Base-by-base conservation (phyloP, 2,888 invertebrate genomes). In the Heteromyza rotundicornis region DNA sequence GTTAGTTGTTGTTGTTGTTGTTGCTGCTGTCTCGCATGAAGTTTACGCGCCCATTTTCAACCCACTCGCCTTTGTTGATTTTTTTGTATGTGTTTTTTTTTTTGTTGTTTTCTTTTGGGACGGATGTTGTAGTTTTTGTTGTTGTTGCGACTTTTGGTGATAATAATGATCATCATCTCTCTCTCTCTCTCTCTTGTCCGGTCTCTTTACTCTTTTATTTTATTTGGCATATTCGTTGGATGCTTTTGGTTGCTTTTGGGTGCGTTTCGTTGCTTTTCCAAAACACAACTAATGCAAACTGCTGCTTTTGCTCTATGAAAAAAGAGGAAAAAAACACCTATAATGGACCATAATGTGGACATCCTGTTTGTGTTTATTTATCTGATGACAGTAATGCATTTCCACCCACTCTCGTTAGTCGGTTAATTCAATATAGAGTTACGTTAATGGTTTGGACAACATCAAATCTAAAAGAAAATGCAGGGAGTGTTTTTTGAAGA, bases 11-110 rank as follows among this genome's bases (percentile, higher is more conserved):
- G 64, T 27, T 66, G 62, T 50, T 65, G 66, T 62, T 65, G 44
- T 55, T 65, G 61, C 59, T 64, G 57, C 47, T 65, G 40, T 60
- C 53, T 49, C 62, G 27, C 23, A 70, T 63, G 59, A 62, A 65
- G 60, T 64, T 66, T 70, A 68, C 73, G 78, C 80, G 80, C 79
- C 79, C 79, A 79, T 77, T 78, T 75, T 71, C 80, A 75, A 72
- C 80, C 79, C 79, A 79, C 79, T 80, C 80, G 67, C 63, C 51
- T 40, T 40, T 14, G 40, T 40, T 40, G 3, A 3, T n/a, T 7
- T 40, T n/a, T 7, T 40, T n/a, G 14, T 40, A 7, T 7, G 3
- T n/a, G 40, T 40, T 40, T 40, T 40, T 40, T n/a, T 7, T 53
- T 19, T 53, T 53, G 14, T 50, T 5, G 49, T 59, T 44, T 20